A percentile compares a stretch with the other conserved stretches of the same genome.
phyloP scores from a whole-genome alignment of 1,140 invertebrate species.

The Galendromus occidentalis region DNA sequence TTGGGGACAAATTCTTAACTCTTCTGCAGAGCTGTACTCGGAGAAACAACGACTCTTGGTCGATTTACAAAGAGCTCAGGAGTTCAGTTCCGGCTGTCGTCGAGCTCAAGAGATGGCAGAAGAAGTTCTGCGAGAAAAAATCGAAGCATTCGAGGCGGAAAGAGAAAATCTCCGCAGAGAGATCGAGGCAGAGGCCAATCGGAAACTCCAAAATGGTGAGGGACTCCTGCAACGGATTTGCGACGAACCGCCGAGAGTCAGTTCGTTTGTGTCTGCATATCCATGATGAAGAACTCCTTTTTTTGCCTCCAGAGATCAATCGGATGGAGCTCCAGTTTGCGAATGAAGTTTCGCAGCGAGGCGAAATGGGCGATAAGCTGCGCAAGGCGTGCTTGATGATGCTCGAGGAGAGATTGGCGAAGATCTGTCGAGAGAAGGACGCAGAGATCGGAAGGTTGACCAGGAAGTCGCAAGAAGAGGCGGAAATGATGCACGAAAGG shows the following conservation, averaged over 20 bases:
- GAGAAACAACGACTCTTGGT: not conserved
- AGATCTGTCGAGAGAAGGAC: not conserved
- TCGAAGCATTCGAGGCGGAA: too few species aligned
- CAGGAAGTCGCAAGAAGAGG: too few species aligned
- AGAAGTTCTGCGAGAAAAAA: not conserved
- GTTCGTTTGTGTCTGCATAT: too few species aligned
- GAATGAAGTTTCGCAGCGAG: not conserved
- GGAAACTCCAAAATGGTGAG: not conserved
- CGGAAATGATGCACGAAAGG: too few species aligned
- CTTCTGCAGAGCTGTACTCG: not conserved
- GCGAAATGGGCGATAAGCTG: not conserved
- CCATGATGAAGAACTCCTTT: too few species aligned
- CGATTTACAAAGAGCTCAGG: not conserved
- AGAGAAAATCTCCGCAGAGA: not conserved
- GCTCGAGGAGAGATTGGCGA: not conserved
- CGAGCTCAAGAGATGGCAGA: not conserved
- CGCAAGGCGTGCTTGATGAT: not conserved
- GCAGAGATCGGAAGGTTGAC: not conserved
- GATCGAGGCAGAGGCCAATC: not conserved
- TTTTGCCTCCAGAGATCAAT: not conserved
- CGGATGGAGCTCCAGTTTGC: conserved; percentile 6
- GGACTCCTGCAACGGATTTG: too few species aligned
- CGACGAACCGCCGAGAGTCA: too few species aligned
- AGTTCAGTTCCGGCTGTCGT: not conserved
- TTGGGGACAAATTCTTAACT: not conserved